Evolutionary conservation across 2,113 vertebrate species (phyloP), one percentile per base, ranked within the genome.

Genomic region (Prolemur simus): DNA sequence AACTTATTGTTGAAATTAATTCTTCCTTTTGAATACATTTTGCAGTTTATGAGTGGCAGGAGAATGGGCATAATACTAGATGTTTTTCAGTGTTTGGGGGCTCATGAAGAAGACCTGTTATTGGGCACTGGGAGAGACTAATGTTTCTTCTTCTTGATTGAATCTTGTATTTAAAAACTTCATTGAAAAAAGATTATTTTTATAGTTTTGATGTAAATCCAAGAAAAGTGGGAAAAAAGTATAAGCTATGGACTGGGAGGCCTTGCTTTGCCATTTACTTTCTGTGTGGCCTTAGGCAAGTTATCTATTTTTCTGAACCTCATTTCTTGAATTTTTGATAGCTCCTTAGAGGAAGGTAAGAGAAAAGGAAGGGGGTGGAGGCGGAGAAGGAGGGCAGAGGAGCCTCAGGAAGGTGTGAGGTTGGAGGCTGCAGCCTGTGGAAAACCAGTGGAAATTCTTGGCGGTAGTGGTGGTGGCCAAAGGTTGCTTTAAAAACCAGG

Each of bases 151-250:
- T 91, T 88, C 37, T 90, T 39, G 25, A 25, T 69, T 73, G 29
- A 85, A 73, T 25, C 37, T 68, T 92, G 23, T 56, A 63, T 89
- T 96, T 93, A 74, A 90, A 97, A 76, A 56, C 23, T 64, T 81
- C 45, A 60, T 85, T 42, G 2, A 23, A 66, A 39, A 85, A 47
- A 42, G 37, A 39, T 68, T 69, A 58, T 74, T 66, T 78, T 60
- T 90, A 81, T 37, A 66, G 76, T 94, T 94, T 83, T 89, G 29
- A 52, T 37, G 15, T 80, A 87, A 93, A 20, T 85, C 39, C 85
- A 95, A 68, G 66, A 71, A 96, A 92, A 96, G 76, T 49, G 34
- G 42, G 87, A 66, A 60, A 52, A 90, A 86, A 13, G n/a, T 15
- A 0, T 37, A 78, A 86, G 25, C 47, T 80, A 37, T 25, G 11